Evolutionary conservation across 2,113 vertebrate species (phyloP).

Genomic region (Colossoma macropomum): DNA sequence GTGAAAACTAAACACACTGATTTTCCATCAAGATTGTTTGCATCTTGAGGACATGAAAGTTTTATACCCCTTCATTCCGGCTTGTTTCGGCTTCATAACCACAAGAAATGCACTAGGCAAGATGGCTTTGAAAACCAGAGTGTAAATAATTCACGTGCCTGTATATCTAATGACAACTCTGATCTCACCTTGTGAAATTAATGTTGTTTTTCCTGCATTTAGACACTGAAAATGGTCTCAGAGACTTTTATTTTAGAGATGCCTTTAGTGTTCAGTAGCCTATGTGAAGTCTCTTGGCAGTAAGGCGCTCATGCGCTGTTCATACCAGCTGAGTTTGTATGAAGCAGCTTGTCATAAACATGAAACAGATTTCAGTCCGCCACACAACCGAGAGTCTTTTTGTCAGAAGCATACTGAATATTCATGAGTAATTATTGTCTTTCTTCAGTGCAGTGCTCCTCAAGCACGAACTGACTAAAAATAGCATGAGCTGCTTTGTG

Average conservation of each 20-base stretch:
- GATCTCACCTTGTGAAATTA: background rate
- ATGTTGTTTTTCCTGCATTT: background rate
- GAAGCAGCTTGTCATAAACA: background rate
- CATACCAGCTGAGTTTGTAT: background rate
- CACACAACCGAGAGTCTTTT: background rate
- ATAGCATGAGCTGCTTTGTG: background rate
- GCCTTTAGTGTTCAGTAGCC: background rate
- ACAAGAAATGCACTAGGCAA: background rate
- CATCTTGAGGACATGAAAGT: background rate
- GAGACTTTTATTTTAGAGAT: background rate
- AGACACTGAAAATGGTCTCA: background rate
- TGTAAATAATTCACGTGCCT: constrained; percentile 17
- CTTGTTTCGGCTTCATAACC: background rate
- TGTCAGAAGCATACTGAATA: background rate
- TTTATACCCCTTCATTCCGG: background rate
- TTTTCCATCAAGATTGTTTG: background rate
- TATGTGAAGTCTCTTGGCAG: background rate
- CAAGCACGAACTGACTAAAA: background rate
- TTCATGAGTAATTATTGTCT: background rate
- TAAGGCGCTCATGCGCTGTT: background rate
- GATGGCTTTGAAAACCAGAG: constrained; percentile 17
- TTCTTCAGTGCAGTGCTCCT: background rate
- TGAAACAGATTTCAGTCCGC: background rate
- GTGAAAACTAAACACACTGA: background rate
- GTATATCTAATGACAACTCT: background rate